Conservation (phyloP, 2,888 invertebrate species). For the Tiliacea citrago region DNA sequence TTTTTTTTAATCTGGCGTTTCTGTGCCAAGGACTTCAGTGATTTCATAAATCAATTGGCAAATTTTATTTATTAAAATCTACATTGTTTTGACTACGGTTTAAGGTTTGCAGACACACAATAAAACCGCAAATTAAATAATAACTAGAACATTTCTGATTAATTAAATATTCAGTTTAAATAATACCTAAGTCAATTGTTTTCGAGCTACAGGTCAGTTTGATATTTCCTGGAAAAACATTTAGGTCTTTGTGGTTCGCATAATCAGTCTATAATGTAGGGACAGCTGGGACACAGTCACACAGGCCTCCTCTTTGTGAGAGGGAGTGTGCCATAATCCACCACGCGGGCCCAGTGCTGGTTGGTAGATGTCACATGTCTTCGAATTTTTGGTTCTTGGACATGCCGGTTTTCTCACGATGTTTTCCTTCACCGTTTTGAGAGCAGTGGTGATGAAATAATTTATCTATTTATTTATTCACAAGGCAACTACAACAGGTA, state of each 20-base stretch:
- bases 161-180: background rate
- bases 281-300: too few species aligned
- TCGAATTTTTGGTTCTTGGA: too few species aligned
- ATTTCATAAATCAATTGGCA: background rate
- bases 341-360: too few species aligned
- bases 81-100: constrained; percentile 1
- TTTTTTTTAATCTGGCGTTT: background rate
- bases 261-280: too few species aligned
- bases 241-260: background rate
- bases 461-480: too few species aligned
- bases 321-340: too few species aligned
- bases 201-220: background rate
- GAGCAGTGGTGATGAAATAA: too few species aligned
- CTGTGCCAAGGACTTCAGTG: background rate
- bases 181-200: background rate
- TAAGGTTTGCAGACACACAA: background rate
- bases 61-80: constrained; percentile 6
- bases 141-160: background rate
- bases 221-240: background rate
- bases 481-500: too few species aligned
- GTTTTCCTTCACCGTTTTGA: too few species aligned
- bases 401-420: too few species aligned
- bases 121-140: background rate
- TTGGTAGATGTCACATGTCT: too few species aligned
- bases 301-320: too few species aligned